These are phyloP conservation scores for Torymus auratus DNA, from an alignment of 2,888 invertebrate species.

Conservation along the genomic window DNA sequence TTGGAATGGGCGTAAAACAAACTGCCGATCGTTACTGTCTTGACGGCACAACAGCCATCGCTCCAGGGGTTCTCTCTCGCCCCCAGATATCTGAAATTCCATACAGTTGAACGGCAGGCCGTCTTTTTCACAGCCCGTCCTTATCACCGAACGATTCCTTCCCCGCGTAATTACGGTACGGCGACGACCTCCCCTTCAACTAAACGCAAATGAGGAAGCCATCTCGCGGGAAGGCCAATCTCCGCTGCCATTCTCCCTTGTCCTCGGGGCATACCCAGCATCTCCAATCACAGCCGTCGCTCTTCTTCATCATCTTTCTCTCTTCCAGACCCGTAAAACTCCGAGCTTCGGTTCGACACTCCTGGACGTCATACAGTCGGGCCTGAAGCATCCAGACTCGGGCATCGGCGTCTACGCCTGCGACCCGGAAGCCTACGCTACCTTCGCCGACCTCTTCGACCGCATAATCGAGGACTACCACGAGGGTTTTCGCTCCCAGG, in stretches of 20 bases:
- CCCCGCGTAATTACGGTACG: constrained; percentile 10
- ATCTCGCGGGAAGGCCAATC: constrained; percentile 31
- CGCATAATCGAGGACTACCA: constrained; percentile 85
- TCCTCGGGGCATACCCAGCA: no score
- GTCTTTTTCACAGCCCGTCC: constrained; percentile 1
- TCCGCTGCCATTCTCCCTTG: background rate
- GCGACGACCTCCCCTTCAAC: background rate
- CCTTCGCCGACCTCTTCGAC: constrained; percentile 83
- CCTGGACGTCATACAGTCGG: constrained; percentile 82
- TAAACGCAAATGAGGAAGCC: constrained; percentile 25
- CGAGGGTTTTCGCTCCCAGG: constrained; percentile 79
- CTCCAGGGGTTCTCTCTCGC: no score
- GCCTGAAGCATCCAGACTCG: constrained; percentile 83
- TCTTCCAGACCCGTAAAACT: constrained; percentile 78
- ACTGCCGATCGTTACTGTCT: no score
- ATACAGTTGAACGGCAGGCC: background rate
- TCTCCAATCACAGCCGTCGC: no score
- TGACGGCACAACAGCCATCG: no score
- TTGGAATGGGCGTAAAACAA: no score
- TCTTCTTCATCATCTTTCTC: background rate
- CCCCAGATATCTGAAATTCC: constrained; percentile 1
- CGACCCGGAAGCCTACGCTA: constrained; percentile 83
- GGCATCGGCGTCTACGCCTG: constrained; percentile 83
- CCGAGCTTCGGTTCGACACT: constrained; percentile 79
- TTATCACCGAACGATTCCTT: constrained; percentile 27